Evolutionary conservation across 2,797 vertebrate genomes (phyloP).

Genomic region (Aphelocoma californica): DNA sequence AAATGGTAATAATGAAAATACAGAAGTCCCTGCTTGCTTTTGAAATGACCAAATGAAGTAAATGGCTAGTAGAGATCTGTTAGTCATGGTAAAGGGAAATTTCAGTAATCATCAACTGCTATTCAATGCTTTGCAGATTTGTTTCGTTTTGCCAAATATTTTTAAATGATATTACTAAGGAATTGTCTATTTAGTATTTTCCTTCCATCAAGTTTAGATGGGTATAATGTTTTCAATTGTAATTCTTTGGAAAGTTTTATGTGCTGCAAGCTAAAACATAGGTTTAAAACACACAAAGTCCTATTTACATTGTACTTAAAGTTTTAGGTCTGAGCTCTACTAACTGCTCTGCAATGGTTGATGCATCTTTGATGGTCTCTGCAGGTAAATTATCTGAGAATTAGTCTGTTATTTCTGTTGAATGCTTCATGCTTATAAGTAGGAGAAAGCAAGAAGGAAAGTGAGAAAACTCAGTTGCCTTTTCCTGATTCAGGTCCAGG

Average conservation of each 20-base stretch:
- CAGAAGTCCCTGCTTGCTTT: not conserved
- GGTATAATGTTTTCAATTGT: not conserved
- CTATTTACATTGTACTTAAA: not conserved
- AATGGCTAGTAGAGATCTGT: not conserved
- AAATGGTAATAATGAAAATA: slow-evolving; percentile 72
- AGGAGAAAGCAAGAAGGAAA: not conserved
- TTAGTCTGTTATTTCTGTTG: not conserved
- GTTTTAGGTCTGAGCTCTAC: not conserved
- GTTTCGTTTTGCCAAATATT: not conserved
- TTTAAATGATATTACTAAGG: not conserved
- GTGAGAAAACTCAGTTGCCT: not conserved
- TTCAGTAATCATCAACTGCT: not conserved
- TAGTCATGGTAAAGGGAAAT: not conserved
- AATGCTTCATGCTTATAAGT: not conserved
- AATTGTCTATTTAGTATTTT: not conserved
- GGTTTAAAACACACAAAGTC: not conserved
- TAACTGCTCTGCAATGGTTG: not conserved
- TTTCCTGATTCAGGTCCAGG: slow-evolving; percentile 75
- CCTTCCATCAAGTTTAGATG: not conserved
- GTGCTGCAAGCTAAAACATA: not conserved
- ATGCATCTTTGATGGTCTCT: not conserved
- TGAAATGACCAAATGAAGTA: not conserved
- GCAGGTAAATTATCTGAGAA: not conserved
- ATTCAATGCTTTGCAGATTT: not conserved
- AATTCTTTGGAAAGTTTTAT: not conserved